Evolutionary conservation across 2,797 vertebrate genomes (phyloP).

Genomic region (Oceanodroma leucorhoa): DNA sequence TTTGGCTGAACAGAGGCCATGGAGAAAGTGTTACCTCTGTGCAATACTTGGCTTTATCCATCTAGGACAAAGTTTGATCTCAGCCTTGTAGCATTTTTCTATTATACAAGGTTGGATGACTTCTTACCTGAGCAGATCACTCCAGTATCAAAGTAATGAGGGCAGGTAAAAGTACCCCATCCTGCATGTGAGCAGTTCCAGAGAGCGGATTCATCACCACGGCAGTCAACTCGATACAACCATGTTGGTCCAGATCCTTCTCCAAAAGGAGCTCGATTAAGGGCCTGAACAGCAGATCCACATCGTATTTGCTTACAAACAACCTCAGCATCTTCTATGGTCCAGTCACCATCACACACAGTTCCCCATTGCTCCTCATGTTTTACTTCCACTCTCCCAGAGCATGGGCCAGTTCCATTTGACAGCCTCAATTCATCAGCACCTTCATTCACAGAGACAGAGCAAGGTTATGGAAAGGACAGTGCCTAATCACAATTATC

Average conservation of each 20-base stretch:
- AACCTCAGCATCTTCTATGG: conserved; percentile 64
- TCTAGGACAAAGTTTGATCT: not conserved
- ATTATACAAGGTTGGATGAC: not conserved
- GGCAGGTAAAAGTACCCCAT: conserved; percentile 66
- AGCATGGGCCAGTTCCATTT: conserved; percentile 60
- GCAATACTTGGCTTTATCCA: not conserved
- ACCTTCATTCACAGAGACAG: conserved; percentile 38
- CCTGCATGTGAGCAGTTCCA: conserved; percentile 64
- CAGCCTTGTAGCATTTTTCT: not conserved
- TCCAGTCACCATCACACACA: conserved; percentile 74
- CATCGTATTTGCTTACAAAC: conserved; percentile 70
- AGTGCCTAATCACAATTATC: not conserved
- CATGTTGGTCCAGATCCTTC: conserved; percentile 67
- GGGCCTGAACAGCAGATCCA: conserved; percentile 46
- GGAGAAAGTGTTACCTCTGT: not conserved
- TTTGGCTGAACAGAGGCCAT: not conserved
- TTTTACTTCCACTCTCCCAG: conserved; percentile 77
- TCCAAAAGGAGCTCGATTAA: conserved; percentile 51
- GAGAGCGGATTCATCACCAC: conserved; percentile 57
- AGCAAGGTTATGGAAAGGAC: not conserved
- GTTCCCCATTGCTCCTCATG: conserved; percentile 75
- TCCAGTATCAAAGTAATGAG: conserved; percentile 55
- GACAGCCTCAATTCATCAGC: conserved; percentile 64
- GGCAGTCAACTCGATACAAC: conserved; percentile 65
- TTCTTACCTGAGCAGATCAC: conserved; percentile 74